A percentile compares a stretch with the other conserved stretches of the same genome.
phyloP scores from a whole-genome alignment of 2,888 invertebrate species.

The Ennomos fuscantarius region DNA sequence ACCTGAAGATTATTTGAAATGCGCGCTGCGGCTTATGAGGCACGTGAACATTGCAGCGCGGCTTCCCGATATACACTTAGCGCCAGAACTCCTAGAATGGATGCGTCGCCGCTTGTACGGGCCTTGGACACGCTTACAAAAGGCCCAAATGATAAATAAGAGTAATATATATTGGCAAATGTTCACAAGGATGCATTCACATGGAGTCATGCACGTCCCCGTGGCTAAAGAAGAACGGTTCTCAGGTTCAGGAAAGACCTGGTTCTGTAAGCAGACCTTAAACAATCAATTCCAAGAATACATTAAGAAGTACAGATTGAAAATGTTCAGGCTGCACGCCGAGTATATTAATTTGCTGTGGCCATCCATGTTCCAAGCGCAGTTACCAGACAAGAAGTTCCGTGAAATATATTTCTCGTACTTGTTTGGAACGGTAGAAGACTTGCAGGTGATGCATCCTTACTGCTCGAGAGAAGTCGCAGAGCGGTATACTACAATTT shows the following conservation, averaged over 20 bases:
- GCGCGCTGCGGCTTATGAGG: conserved; percentile 63
- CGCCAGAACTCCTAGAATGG: conserved; percentile 74
- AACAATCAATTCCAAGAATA: conserved; percentile 60
- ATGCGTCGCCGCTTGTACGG: conserved; percentile 72
- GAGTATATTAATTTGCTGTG: conserved; percentile 66
- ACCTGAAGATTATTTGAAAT: conserved; percentile 68
- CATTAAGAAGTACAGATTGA: conserved; percentile 53
- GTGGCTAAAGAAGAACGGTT: conserved; percentile 54
- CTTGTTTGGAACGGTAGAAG: conserved; percentile 55
- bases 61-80: conserved; percentile 68
- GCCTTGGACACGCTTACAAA: conserved; percentile 49
- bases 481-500: conserved; percentile 49
- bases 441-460: conserved; percentile 66
- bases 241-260: conserved; percentile 51
- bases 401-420: conserved; percentile 76
- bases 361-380: conserved; percentile 71
- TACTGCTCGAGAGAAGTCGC: conserved; percentile 55
- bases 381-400: conserved; percentile 73
- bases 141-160: conserved; percentile 48
- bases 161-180: conserved; percentile 61
- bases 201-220: conserved; percentile 57
- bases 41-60: conserved; percentile 66
- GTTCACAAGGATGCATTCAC: conserved; percentile 52
- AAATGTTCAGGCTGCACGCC: conserved; percentile 62
- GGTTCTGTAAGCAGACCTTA: conserved; percentile 63